Evolutionary conservation across 1,140 invertebrate species (phyloP), one percentile per base, ranked within the genome.

Genomic region (Anoplolepis gracilipes): DNA sequence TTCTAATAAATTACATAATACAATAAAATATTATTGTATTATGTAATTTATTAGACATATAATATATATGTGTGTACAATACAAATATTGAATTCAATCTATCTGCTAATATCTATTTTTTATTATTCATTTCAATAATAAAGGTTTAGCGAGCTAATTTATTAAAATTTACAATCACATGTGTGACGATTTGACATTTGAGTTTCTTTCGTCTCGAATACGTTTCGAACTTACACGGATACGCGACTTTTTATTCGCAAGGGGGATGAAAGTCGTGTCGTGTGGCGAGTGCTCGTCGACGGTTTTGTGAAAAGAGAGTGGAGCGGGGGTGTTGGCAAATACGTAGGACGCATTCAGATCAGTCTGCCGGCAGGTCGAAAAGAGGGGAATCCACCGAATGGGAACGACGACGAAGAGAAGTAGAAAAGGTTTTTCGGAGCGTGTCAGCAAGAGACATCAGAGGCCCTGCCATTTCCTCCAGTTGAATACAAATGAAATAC

Each of bases 321-420:
- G 46, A 49, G 73, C 82, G 76, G 77, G 82, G 72, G 61, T 87
- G 73, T 90, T 86, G 88, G 90, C 87, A 90, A 92, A 93, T 93
- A 94, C 93, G 93, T 88, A 90, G 91, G 91, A 92, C 90, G 93
- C 92, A 94, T 94, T 94, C 92, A 94, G 93, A 94, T 94, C 91
- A 92, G 91, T 79, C 90, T 77, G 79, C 86, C 75, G 59, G 49
- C 25, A 49, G 55, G 53, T 61, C 62, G 13, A 78, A 75, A 13
- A 7, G 30, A 11, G 30, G 36, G 75, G 67, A 62, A 46, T 22
- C 75, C 39, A 59, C 59, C 62, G 70, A 77, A 87, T 79, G 79
- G 90, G 84, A 59, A 87, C 69, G 87, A 61, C 55, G 78, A 70
- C 86, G 72, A n/a, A n/a, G 62, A 42, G 46, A 78, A 65, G 64